phyloP scores from a whole-genome alignment of 2,113 vertebrate genomes.

The Chrysemys picta region DNA sequence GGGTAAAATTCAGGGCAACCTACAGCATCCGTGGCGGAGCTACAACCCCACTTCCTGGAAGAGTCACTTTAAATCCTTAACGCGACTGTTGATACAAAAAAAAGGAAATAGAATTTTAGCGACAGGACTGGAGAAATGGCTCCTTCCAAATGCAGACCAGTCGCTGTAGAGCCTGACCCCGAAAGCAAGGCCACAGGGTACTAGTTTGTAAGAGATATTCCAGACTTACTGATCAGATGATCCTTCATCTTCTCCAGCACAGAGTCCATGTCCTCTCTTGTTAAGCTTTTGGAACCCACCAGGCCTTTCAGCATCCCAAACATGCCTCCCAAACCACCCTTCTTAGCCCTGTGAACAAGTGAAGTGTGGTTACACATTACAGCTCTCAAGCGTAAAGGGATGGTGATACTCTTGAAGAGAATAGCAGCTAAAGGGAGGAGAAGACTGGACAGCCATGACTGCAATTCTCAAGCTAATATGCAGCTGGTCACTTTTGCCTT shows the following conservation, averaged over 20 bases:
- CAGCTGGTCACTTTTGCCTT: background rate
- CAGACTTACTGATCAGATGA: constrained; percentile 89
- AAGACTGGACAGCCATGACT: background rate
- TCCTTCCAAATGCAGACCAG: background rate
- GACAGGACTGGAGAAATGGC: background rate
- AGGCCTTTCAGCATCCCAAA: constrained; percentile 98
- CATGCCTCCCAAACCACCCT: constrained; percentile 92
- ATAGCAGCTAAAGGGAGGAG: background rate
- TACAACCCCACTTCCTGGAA: background rate
- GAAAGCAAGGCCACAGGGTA: accelerated
- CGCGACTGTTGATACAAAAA: background rate
- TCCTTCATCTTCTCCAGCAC: constrained; percentile 98
- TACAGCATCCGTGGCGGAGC: background rate
- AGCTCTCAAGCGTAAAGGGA: background rate
- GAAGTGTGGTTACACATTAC: background rate
- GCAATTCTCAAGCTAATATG: background rate
- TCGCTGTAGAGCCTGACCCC: accelerated
- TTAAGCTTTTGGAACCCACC: constrained; percentile 96
- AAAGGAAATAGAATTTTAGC: background rate
- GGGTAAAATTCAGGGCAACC: background rate
- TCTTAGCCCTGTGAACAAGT: constrained; percentile 81
- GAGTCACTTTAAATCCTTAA: background rate
- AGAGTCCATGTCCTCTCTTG: constrained; percentile 90
- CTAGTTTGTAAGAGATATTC: background rate
- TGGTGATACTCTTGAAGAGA: accelerated